Evolutionary conservation across 2,888 invertebrate species (phyloP).

Genomic region (Trichopria drosophilae): DNA sequence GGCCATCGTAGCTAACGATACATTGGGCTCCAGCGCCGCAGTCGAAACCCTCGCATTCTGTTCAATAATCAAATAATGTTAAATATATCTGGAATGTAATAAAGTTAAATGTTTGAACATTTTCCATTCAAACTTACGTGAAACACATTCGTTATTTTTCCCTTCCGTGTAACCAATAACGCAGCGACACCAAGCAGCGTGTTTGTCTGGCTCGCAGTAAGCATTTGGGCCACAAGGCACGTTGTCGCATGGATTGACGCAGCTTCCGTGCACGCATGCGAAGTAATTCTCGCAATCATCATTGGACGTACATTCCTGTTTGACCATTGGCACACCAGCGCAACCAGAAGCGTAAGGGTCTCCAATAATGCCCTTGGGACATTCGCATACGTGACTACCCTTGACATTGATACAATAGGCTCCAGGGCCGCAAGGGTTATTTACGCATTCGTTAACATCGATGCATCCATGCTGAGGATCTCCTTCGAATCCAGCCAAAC

Average conservation of each 20-base stretch:
- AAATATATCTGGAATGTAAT: background rate
- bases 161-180: conserved; percentile 80
- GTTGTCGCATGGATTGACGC: conserved; percentile 78
- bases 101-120: background rate
- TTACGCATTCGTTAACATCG: conserved; percentile 84
- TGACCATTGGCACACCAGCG: conserved; percentile 64
- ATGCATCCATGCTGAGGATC: conserved; percentile 82
- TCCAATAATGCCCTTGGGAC: conserved; percentile 80
- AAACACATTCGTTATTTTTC: conserved; percentile 79
- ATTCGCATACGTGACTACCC: conserved; percentile 84
- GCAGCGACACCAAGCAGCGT: conserved; percentile 87
- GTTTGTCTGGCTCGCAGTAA: conserved; percentile 84
- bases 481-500: conserved; percentile 83
- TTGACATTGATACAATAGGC: conserved; percentile 85
- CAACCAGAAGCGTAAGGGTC: conserved; percentile 86
- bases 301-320: conserved; percentile 71
- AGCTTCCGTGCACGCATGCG: conserved; percentile 76
- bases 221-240: conserved; percentile 82
- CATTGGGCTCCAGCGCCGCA: conserved; percentile 85
- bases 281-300: conserved; percentile 80
- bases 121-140: conserved; percentile 63
- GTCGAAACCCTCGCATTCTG: conserved; percentile 74
- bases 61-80: conserved; percentile 25
- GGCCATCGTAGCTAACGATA: conserved; percentile 80
- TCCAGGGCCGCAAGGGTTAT: conserved; percentile 83